Percentiles rank a stretch among this genome's conserved stretches.
phyloP scores from a whole-genome alignment of 2,797 vertebrate genomes.

The Hephaestus fuliginosus region DNA sequence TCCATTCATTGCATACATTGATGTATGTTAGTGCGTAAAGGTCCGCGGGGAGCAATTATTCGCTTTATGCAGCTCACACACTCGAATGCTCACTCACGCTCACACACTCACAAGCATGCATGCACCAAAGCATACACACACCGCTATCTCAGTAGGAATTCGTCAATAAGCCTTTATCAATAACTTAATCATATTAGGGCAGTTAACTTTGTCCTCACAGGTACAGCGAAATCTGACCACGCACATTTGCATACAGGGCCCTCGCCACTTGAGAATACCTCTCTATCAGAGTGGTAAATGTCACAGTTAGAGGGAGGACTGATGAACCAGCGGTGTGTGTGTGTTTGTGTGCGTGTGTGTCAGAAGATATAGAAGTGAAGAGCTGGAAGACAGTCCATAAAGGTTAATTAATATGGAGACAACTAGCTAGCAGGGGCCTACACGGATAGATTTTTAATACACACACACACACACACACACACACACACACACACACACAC shows the following conservation, averaged over 20 bases:
- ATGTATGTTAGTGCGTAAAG: neutral
- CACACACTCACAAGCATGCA: neutral
- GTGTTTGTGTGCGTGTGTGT: slow-evolving; percentile 27
- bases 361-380: slow-evolving; percentile 73
- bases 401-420: slow-evolving; percentile 87
- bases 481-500: slow-evolving; percentile 18
- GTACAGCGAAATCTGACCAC: slow-evolving; percentile 22
- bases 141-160: neutral
- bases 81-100: neutral
- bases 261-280: slow-evolving; percentile 69
- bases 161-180: slow-evolving; percentile 27
- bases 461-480: slow-evolving; percentile 20
- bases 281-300: slow-evolving; percentile 84
- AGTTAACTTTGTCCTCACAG: slow-evolving; percentile 21
- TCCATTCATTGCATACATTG: slow-evolving; percentile 6
- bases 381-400: slow-evolving; percentile 83
- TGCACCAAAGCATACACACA: neutral
- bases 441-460: slow-evolving; percentile 56
- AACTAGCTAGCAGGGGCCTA: slow-evolving; percentile 53
- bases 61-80: neutral
- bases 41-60: slow-evolving; percentile 5
- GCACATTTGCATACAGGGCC: slow-evolving; percentile 62
- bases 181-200: slow-evolving; percentile 23
- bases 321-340: slow-evolving; percentile 23
- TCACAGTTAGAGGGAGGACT: slow-evolving; percentile 64